These are phyloP conservation scores for Caenorhabditis angaria DNA, from an alignment of 2,888 invertebrate species.

Conservation along the genomic window DNA sequence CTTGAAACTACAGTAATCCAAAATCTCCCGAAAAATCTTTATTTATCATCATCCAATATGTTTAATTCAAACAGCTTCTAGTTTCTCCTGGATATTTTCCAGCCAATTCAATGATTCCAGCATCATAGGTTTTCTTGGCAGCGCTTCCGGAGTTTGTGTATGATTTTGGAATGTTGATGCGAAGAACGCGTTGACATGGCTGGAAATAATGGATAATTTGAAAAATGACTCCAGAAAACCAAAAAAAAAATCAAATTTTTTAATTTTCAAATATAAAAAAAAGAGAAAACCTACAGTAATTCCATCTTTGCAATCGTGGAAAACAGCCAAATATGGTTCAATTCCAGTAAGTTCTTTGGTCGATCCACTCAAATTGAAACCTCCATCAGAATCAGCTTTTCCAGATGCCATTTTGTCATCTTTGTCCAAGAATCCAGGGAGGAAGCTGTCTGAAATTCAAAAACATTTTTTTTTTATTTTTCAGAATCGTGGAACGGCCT, in stretches of 20 bases:
- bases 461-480: neutral
- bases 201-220: conserved; percentile 11
- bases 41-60: neutral
- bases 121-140: conserved; percentile 51
- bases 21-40: neutral
- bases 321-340: conserved; percentile 57
- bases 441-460: conserved; percentile 36
- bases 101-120: conserved; percentile 46
- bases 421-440: conserved; percentile 42
- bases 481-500: too few species aligned
- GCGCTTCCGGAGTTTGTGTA: conserved; percentile 43
- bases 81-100: conserved; percentile 57
- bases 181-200: conserved; percentile 57
- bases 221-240: neutral
- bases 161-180: conserved; percentile 53
- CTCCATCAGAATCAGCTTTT: conserved; percentile 46
- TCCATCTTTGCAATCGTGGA: conserved; percentile 57
- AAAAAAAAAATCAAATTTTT: neutral
- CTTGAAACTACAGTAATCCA: neutral
- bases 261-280: neutral
- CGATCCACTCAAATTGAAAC: conserved; percentile 46
- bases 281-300: conserved; percentile 31
- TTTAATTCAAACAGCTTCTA: conserved; percentile 42
- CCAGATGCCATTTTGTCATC: conserved; percentile 54
- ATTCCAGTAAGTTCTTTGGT: conserved; percentile 53